Base-by-base conservation (phyloP, 2,113 vertebrate genomes). In the Cyanistes caeruleus region DNA sequence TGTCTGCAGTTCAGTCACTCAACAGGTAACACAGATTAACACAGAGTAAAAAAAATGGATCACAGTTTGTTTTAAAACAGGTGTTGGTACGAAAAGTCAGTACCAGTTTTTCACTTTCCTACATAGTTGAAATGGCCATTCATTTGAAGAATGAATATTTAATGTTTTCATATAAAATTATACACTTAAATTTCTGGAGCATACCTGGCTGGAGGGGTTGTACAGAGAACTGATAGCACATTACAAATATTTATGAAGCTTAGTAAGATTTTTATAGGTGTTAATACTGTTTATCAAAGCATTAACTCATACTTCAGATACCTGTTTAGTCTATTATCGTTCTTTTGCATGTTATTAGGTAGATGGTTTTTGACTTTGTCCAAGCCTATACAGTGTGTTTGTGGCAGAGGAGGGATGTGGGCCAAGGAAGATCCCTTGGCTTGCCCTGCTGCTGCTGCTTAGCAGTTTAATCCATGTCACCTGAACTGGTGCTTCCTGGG, bases 291-390 rank as follows among this genome's bases (percentile, higher is more conserved):
- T 93, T 43, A 33, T 74, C 27, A 14, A 33, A 81, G 24, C 6
- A 2, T 59, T 65, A 62, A 67, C 5, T 85, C 23, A 6, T 52
- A 51, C 13, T 67, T 70, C 1, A 20, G 27, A 25, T 48, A 59
- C 5, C 11, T 51, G 25, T 59, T 80, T n/a, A 31, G 67, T 10
- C 1, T 46, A 24, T 5, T 72, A 6, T 0, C 0, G 10, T 31
- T 77, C 49, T 56, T 55, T 39, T 58, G 22, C n/a, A 3, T 30
- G 18, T 49, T 76, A 24, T 8, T 65, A 41, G 21, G 15, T 52
- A 56, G 63, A 3, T 82, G 22, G 16, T 43, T 80, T 24, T 77
- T 39, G 39, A 39, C 27, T 89, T 75, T 76, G 58, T 65, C 65
- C 78, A 87, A 43, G 55, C 53, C 28, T 53, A 5, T 1, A 0